These are phyloP conservation scores for Aphis craccivora DNA, from an alignment of 1,140 invertebrate species.

Conservation along the genomic window DNA sequence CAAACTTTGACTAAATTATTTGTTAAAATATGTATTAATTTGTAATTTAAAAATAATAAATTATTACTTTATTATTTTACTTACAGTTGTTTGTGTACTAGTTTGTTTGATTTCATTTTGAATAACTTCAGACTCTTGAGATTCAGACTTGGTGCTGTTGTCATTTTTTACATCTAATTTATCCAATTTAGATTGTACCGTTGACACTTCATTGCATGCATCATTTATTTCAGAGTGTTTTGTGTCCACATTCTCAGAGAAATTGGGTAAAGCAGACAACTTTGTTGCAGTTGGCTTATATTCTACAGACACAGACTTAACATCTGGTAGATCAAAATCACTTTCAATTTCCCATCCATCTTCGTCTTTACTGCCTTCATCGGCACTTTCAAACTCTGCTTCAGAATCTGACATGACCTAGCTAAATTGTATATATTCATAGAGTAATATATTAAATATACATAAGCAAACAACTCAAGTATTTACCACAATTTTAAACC, in stretches of 20 bases:
- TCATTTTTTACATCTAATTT: neutral
- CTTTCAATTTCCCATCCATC: conserved; percentile 45
- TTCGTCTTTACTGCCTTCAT: conserved; percentile 19
- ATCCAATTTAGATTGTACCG: neutral
- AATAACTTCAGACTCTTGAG: neutral
- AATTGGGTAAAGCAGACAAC: neutral
- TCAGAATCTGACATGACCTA: conserved; percentile 43
- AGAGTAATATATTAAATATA: too few species aligned
- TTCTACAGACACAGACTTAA: neutral
- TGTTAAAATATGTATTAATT: neutral
- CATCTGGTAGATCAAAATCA: conserved; percentile 33
- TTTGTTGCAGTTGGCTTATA: neutral
- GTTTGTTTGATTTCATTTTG: neutral
- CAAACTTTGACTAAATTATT: neutral
- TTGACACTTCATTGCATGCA: neutral
- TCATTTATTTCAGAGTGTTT: neutral
- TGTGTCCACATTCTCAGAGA: neutral
- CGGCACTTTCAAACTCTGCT: conserved; percentile 46
- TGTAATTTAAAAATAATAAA: neutral
- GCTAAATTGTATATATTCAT: neutral
- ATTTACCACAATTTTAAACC: neutral
- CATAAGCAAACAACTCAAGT: neutral
- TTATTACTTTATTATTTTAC: neutral
- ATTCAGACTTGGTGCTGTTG: neutral
- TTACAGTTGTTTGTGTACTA: neutral